phyloP scores from a whole-genome alignment of 2,797 vertebrate genomes.

The Leptatherina wallacei region DNA sequence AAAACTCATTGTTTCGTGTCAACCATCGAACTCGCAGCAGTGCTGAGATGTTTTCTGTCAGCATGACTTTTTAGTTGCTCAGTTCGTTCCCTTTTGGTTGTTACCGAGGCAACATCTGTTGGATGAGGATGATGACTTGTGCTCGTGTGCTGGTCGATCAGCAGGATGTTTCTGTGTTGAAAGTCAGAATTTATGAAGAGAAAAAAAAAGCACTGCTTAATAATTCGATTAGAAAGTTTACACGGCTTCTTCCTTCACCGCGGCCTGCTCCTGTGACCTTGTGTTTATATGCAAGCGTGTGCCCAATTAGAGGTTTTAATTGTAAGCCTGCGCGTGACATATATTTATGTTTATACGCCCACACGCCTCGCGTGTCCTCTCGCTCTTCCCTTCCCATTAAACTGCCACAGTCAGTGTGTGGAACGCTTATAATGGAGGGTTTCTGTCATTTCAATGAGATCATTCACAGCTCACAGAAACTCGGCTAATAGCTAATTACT shows the following conservation, averaged over 20 bases:
- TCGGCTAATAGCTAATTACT: constrained; percentile 73
- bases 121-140: constrained; percentile 33
- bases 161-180: constrained; percentile 24
- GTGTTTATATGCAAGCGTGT: constrained; percentile 16
- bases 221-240: constrained; percentile 67
- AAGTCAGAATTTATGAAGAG: constrained; percentile 51
- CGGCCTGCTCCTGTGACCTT: constrained; percentile 31
- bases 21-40: constrained; percentile 26
- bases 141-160: constrained; percentile 48
- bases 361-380: constrained; percentile 40
- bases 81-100: constrained; percentile 32
- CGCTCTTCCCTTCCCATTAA: constrained; percentile 54
- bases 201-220: constrained; percentile 43
- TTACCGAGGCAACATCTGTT: constrained; percentile 67
- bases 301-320: constrained; percentile 24
- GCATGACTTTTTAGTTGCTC: constrained; percentile 7
- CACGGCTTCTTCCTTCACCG: constrained; percentile 24
- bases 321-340: constrained; percentile 40
- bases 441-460: constrained; percentile 68
- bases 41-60: constrained; percentile 1
- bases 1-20: constrained; percentile 49
- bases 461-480: constrained; percentile 67
- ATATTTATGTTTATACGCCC: constrained; percentile 56
- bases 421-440: constrained; percentile 63
- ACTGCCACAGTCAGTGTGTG: constrained; percentile 33